These are phyloP conservation scores for Lasioglossum morio DNA, from an alignment of 2,888 invertebrate species.

Conservation along the genomic window DNA sequence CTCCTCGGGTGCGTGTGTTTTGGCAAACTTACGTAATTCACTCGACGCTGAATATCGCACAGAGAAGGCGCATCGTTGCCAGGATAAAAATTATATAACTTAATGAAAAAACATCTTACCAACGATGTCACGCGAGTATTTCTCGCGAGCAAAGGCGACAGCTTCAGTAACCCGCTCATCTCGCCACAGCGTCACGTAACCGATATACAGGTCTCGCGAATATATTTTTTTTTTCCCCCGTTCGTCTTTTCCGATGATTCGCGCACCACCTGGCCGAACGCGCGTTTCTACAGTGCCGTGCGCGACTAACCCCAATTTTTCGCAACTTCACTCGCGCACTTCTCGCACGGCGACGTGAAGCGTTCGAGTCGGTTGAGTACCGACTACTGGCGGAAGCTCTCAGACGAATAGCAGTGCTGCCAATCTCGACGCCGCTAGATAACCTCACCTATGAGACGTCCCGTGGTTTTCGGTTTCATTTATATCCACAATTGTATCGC, in stretches of 20 bases:
- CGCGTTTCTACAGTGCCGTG: slow-evolving; percentile 31
- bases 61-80: slow-evolving; percentile 45
- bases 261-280: slow-evolving; percentile 29
- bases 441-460: slow-evolving; percentile 39
- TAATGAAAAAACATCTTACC: slow-evolving; percentile 71
- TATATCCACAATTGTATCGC: not conserved
- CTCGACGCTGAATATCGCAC: slow-evolving; percentile 29
- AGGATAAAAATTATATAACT: slow-evolving; percentile 76
- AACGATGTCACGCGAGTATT: slow-evolving; percentile 70
- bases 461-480: slow-evolving; percentile 13
- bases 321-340: slow-evolving; percentile 78
- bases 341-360: slow-evolving; percentile 79
- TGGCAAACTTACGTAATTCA: slow-evolving; percentile 70
- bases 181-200: slow-evolving; percentile 34
- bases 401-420: slow-evolving; percentile 60
- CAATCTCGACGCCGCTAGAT: slow-evolving; percentile 49
- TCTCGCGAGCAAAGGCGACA: slow-evolving; percentile 78
- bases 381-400: slow-evolving; percentile 67
- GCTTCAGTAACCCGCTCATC: slow-evolving; percentile 81
- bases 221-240: slow-evolving; percentile 4
- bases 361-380: slow-evolving; percentile 72
- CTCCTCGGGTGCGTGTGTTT: slow-evolving; percentile 12
- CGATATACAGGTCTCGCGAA: not conserved
- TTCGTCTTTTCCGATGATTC: slow-evolving; percentile 19
- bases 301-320: slow-evolving; percentile 57